Evolutionary conservation across 2,888 invertebrate species (phyloP), one percentile per base, ranked within the genome.

Genomic region (Apamea epomidion): DNA sequence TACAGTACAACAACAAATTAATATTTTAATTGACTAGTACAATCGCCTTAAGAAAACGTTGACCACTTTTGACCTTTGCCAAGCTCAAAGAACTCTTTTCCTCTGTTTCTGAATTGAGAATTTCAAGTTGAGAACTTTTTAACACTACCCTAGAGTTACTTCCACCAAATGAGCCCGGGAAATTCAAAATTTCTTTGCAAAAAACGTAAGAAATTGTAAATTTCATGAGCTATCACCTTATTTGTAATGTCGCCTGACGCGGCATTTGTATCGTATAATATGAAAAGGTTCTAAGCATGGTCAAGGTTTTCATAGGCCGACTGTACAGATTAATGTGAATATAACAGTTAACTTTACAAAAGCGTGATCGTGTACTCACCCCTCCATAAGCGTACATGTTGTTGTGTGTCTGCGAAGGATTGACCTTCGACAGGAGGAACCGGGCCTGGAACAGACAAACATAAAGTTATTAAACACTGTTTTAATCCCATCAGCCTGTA

Each of bases 361-460:
- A 78, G 75, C 54, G 25, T 75, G 10, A 29, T 64, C 29, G 12
- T 68, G 16, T 87, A 98, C 98, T 98, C 96, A 98, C 98, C 98
- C 98, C 98, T 92, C 99, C 99, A 95, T 99, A 99, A 67, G 99
- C 98, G 95, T 99, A 99, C 99, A 99, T 99, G 95, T 99, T 99
- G 97, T 99, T 99, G 97, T 99, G 99, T 32, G 99, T 99, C 95
- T 99, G 99, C 91, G 99, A 99, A n/a, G 99, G 99, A 96, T 99
- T 99, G 82, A 99, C 99, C 98, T 99, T 99, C 37, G 99, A 99
- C 78, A 99, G 97, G 90, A 99, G 97, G 97, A 99, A 99, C 88
- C 99, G 98, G 25, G 99, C 99, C 98, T 98, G 96, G 29, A 97
- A 94, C 76, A 85, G 83, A 88, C 67, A 72, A 80, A 72, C 54